Conservation (phyloP, 2,888 invertebrate genomes). For the Bombylius discolor region DNA sequence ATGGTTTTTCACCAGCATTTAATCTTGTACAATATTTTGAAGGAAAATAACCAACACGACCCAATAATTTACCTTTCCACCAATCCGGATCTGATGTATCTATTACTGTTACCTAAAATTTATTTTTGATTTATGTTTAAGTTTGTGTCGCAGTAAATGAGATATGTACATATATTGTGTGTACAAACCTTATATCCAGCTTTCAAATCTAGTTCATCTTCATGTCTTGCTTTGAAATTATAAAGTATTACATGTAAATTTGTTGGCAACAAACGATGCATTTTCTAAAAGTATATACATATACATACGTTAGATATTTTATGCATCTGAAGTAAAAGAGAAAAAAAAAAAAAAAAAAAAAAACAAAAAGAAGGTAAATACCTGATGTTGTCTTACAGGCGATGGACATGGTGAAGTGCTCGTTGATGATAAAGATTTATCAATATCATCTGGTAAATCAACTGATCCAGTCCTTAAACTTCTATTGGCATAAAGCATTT, state of each 20-base stretch:
- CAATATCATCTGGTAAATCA: constrained; percentile 82
- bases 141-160: too few species aligned
- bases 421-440: constrained; percentile 80
- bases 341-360: neutral
- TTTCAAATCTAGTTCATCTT: constrained; percentile 86
- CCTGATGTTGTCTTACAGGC: constrained; percentile 50
- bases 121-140: too few species aligned
- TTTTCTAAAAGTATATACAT: constrained; percentile 45
- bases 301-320: too few species aligned
- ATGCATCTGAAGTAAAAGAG: too few species aligned
- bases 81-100: constrained; percentile 91
- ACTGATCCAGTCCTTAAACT: constrained; percentile 86
- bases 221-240: constrained; percentile 88
- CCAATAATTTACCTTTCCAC: constrained; percentile 94
- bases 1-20: constrained; percentile 77
- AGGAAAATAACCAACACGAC: constrained; percentile 84
- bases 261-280: constrained; percentile 72
- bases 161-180: too few species aligned
- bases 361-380: constrained; percentile 7
- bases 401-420: constrained; percentile 91
- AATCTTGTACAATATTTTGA: constrained; percentile 88
- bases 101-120: constrained; percentile 64
- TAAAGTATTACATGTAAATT: constrained; percentile 89
- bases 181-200: constrained; percentile 56
- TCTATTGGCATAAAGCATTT: constrained; percentile 59